A percentile compares a stretch with the other conserved stretches of the same genome.
These are phyloP conservation scores for Lycia hirtaria DNA, from an alignment of 2,888 invertebrate species.

Conservation along the genomic window DNA sequence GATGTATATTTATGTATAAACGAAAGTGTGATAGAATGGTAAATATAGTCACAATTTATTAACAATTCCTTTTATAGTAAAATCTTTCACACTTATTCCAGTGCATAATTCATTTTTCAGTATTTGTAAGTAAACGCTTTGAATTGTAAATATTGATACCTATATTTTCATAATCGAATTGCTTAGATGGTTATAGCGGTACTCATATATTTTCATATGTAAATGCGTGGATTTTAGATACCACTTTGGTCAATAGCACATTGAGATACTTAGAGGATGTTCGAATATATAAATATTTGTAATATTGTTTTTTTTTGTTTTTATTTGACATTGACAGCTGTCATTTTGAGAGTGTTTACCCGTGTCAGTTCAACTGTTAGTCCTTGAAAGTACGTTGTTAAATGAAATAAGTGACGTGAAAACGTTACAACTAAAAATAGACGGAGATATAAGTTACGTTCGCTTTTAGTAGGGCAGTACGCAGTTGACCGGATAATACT, in stretches of 20 bases:
- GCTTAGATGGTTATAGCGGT: constrained; percentile 25
- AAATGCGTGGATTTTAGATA: constrained; percentile 37
- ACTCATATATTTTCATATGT: constrained; percentile 75
- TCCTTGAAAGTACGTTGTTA: too few relatives aligned
- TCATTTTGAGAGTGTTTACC: too few relatives aligned
- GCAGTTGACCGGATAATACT: too few relatives aligned
- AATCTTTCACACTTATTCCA: constrained; percentile 51
- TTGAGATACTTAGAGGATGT: not conserved
- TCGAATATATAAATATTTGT: too few relatives aligned
- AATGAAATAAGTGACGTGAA: too few relatives aligned
- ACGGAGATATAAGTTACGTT: too few relatives aligned
- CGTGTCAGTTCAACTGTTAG: too few relatives aligned
- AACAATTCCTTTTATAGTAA: constrained; percentile 9
- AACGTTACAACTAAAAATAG: too few relatives aligned
- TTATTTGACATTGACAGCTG: too few relatives aligned
- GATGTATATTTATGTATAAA: constrained; percentile 17
- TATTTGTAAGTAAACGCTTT: constrained; percentile 64
- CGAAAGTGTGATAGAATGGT: constrained; percentile 64
- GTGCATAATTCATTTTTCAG: constrained; percentile 63
- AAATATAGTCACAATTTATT: constrained; percentile 36
- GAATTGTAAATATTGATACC: constrained; percentile 65
- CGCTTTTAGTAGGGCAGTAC: too few relatives aligned
- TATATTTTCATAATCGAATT: constrained; percentile 69
- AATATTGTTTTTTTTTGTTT: too few relatives aligned
- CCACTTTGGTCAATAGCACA: constrained; percentile 37